Percentiles rank a stretch among this genome's conserved stretches.
Conservation (phyloP, 2,888 invertebrate genomes). For the Anorthoa munda region DNA sequence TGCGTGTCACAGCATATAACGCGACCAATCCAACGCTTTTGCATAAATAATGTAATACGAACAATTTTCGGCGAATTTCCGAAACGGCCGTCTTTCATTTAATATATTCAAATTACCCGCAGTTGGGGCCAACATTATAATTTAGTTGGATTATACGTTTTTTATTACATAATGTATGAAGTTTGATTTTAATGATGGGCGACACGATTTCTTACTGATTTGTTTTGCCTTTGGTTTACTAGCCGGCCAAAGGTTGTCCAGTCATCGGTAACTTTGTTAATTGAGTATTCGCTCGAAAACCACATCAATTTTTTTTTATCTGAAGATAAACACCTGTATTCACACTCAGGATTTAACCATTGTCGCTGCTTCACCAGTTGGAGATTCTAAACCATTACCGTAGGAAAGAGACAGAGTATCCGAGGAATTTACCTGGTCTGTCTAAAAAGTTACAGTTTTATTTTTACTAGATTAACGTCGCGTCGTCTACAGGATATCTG, state of each 20-base stretch:
- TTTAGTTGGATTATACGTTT: conserved; percentile 69
- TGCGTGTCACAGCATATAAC: conserved; percentile 63
- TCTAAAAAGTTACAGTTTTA: too few relatives aligned
- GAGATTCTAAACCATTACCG: too few relatives aligned
- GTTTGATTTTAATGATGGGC: conserved; percentile 64
- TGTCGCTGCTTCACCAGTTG: too few relatives aligned
- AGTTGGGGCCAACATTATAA: conserved; percentile 69
- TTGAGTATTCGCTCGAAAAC: not conserved
- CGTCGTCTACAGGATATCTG: too few relatives aligned
- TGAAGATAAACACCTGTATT: too few relatives aligned
- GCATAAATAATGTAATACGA: conserved; percentile 70
- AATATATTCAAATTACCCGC: conserved; percentile 75
- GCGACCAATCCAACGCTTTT: conserved; percentile 64
- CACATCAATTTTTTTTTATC: not conserved
- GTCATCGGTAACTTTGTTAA: not conserved
- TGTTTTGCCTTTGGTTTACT: conserved; percentile 35
- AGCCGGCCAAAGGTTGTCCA: not conserved
- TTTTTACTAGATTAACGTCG: too few relatives aligned
- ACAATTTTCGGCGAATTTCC: conserved; percentile 70
- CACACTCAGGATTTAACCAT: too few relatives aligned
- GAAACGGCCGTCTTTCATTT: conserved; percentile 66
- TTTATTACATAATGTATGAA: conserved; percentile 65
- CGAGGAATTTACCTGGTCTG: too few relatives aligned
- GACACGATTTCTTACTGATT: conserved; percentile 60
- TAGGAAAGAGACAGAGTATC: too few relatives aligned